A percentile compares a stretch with the other conserved stretches of the same genome.
phyloP scores from a whole-genome alignment of 1,140 invertebrate species.

The Drosophila lini region DNA sequence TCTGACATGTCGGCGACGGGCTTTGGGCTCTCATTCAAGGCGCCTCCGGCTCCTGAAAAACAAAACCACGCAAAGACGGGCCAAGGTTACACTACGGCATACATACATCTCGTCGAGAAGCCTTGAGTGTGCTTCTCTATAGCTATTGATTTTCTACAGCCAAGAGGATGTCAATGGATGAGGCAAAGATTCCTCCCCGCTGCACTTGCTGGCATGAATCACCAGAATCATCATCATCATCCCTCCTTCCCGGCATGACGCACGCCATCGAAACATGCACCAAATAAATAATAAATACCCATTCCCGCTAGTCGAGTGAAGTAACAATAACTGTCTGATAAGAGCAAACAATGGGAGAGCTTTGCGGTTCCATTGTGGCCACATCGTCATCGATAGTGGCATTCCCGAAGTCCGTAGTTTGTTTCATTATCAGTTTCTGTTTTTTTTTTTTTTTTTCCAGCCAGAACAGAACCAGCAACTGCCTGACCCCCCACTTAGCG shows the following conservation, averaged over 20 bases:
- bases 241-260: constrained; percentile 23
- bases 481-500: not conserved
- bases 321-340: constrained; percentile 51
- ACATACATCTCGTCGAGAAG: constrained; percentile 50
- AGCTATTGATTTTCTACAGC: constrained; percentile 49
- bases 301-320: constrained; percentile 10
- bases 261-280: constrained; percentile 29
- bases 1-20: constrained; percentile 77
- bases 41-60: constrained; percentile 56
- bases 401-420: constrained; percentile 2
- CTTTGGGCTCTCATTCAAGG: constrained; percentile 76
- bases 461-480: not conserved
- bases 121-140: constrained; percentile 28
- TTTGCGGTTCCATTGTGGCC: constrained; percentile 3
- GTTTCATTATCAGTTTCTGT: constrained; percentile 20
- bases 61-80: constrained; percentile 17
- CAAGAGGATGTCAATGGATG: constrained; percentile 11
- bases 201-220: constrained; percentile 52
- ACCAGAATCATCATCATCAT: constrained; percentile 13
- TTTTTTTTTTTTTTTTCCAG: not conserved
- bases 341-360: constrained; percentile 38
- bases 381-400: constrained; percentile 49
- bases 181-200: constrained; percentile 7
- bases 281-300: constrained; percentile 37
- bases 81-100: constrained; percentile 38